phyloP scores from a whole-genome alignment of 2,888 invertebrate genomes.

The Rapana venosa region DNA sequence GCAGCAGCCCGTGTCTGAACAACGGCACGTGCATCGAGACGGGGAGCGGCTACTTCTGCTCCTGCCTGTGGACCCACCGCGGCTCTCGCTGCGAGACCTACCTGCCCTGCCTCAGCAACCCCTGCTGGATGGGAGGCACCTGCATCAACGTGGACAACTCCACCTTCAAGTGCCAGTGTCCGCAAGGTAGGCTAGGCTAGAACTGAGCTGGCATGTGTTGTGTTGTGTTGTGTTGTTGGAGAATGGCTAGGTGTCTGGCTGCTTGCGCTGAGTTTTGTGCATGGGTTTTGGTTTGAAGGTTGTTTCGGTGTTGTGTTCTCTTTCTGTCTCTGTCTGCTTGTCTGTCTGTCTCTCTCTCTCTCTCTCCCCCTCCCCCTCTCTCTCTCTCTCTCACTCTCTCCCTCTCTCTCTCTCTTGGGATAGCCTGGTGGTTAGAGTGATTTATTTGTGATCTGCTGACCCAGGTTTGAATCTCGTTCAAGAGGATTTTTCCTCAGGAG shows the following conservation, averaged over 20 bases:
- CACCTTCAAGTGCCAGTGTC: constrained; percentile 49
- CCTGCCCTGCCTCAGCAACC: constrained; percentile 48
- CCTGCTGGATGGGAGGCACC: constrained; percentile 54
- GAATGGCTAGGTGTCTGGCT: neutral
- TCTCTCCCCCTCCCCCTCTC: too few relatives aligned
- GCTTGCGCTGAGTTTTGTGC: too few relatives aligned
- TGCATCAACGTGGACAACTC: constrained; percentile 42
- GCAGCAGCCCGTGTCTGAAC: constrained; percentile 60
- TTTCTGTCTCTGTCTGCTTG: too few relatives aligned
- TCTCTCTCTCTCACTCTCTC: too few relatives aligned
- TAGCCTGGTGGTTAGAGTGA: too few relatives aligned
- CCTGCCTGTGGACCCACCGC: constrained; percentile 56
- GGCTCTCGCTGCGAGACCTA: constrained; percentile 61
- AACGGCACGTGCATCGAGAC: constrained; percentile 62
- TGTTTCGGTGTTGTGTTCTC: too few relatives aligned
- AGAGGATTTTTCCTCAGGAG: too few relatives aligned
- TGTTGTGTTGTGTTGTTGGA: neutral
- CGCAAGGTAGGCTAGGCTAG: constrained; percentile 38
- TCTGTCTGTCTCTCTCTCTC: too few relatives aligned
- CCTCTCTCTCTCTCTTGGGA: too few relatives aligned
- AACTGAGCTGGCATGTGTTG: neutral
- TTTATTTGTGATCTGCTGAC: too few relatives aligned
- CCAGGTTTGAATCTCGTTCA: too few relatives aligned
- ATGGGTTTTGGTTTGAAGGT: too few relatives aligned
- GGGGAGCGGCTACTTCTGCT: constrained; percentile 53